Base-by-base conservation (phyloP, 2,797 vertebrate genomes). In the Cossypha dichroa region DNA sequence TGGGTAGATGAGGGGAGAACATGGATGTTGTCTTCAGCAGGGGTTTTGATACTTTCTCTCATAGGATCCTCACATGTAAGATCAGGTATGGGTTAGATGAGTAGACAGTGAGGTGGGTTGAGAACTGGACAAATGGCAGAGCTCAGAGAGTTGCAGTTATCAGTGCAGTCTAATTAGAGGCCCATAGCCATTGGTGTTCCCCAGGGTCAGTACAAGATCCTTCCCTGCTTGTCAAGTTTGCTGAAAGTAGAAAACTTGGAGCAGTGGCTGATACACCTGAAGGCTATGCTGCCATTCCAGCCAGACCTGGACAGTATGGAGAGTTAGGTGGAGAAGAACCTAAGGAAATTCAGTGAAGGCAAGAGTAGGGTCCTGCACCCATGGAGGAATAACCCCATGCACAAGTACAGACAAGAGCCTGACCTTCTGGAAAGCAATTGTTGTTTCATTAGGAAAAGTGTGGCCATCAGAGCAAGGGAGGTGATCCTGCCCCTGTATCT, bases 41-140 rank as follows among this genome's bases (percentile, higher is more conserved):
- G 10, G 11, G 2, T 68, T 82, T 62, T 69, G 23, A 15, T 6
- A 4, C 3, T 68, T 26, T 55, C 17, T 48, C 34, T 31, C 8
- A 5, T 48, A n/a, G 46, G 11, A 49, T 43, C 7, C 41, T n/a
- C 8, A 46, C 3, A 9, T 0, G 0, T 25, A 41, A 23, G 13
- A 15, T 41, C 22, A 43, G 14, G 28, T n/a, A 22, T 9, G 23
- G 19, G 16, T 29, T 49, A 38, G 28, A 4, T 29, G 22, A 55
- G 15, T 29, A 20, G 23, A 33, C 45, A 52, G 45, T 25, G 34
- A 55, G 9, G 9, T 21, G 23, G 8, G 33, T 13, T 26, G 41
- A 63, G 28, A 49, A 17, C 14, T 4, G 43, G 28, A 7, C 28
- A n/a, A 51, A 43, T 8, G 14, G 9, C 29, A 56, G 63, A 45